A percentile compares a stretch with the other conserved stretches of the same genome.
These are phyloP conservation scores for Drosophila barbarae DNA, from an alignment of 2,888 invertebrate species.

Conservation along the genomic window DNA sequence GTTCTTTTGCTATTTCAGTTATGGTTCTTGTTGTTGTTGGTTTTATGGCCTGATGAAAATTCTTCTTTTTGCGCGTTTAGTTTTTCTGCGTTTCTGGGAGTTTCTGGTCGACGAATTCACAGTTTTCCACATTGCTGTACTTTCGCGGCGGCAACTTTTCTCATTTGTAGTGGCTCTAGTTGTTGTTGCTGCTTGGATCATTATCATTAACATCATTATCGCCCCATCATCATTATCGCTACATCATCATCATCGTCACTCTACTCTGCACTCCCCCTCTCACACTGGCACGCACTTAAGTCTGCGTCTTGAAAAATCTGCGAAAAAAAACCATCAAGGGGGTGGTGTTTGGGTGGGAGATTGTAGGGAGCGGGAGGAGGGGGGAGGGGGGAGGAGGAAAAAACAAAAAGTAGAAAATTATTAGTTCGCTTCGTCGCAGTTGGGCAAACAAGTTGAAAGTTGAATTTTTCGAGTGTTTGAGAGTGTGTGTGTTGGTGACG, in stretches of 20 bases:
- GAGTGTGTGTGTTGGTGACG: conserved; percentile 34
- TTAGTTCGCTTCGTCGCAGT: conserved; percentile 72
- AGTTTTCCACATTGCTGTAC: conserved; percentile 76
- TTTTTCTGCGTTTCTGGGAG: conserved; percentile 71
- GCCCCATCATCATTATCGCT: conserved; percentile 39
- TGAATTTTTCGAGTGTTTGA: conserved; percentile 39
- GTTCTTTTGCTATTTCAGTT: conserved; percentile 24
- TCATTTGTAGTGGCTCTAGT: conserved; percentile 29
- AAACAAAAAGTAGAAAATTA: conserved; percentile 70
- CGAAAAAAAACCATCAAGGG: conserved; percentile 68
- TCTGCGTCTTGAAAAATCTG: conserved; percentile 61
- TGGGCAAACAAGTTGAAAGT: conserved; percentile 69
- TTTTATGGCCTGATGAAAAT: conserved; percentile 66
- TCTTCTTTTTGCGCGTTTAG: conserved; percentile 73
- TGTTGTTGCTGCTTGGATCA: conserved; percentile 43
- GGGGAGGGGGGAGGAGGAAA: conserved; percentile 15
- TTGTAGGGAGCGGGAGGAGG: conserved; percentile 6
- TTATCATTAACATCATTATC: conserved; percentile 43
- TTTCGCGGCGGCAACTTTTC: conserved; percentile 57
- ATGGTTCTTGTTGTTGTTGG: conserved; percentile 21
- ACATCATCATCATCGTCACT: conserved; percentile 45
- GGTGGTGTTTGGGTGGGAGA: conserved; percentile 11
- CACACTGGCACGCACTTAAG: conserved; percentile 38
- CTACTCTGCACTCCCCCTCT: conserved; percentile 43
- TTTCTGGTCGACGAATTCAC: conserved; percentile 73